Percentiles rank a stretch among this genome's conserved stretches.
These are phyloP conservation scores for Picathartes gymnocephalus DNA, from an alignment of 2,113 vertebrate genomes.

Conservation along the genomic window DNA sequence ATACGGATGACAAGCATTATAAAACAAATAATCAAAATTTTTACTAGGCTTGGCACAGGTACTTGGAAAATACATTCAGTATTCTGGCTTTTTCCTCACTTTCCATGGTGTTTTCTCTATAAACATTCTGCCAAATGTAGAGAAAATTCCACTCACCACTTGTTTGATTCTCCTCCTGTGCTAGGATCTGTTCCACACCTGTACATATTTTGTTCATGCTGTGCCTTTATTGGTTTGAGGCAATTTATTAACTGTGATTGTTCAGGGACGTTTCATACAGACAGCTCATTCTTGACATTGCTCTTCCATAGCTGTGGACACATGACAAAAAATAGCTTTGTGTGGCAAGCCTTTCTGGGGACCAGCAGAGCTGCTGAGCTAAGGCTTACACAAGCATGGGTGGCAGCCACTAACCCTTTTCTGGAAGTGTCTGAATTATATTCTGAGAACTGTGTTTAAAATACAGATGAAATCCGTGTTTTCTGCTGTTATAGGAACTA, in stretches of 20 bases:
- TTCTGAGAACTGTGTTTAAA: neutral
- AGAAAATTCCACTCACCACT: slow-evolving; percentile 38
- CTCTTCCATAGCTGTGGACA: neutral
- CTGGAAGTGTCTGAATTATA: neutral
- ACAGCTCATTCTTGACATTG: neutral
- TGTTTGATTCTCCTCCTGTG: neutral
- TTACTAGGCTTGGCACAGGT: slow-evolving; percentile 58
- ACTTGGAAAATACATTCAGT: slow-evolving; percentile 53
- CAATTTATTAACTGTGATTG: slow-evolving; percentile 34
- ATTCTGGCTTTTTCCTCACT: slow-evolving; percentile 29
- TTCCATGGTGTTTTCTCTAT: slow-evolving; percentile 47
- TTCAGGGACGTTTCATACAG: neutral
- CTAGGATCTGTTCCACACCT: slow-evolving; percentile 4
- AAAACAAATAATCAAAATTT: slow-evolving; percentile 58
- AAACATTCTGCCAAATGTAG: slow-evolving; percentile 44
- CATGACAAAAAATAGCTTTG: neutral
- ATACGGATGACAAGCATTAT: slow-evolving; percentile 29
- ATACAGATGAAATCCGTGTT: neutral
- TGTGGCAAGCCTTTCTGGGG: neutral
- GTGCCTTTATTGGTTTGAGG: neutral
- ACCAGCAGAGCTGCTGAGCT: neutral
- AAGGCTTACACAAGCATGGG: accelerated
- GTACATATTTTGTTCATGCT: neutral
- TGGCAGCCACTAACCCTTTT: neutral
- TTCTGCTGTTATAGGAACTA: neutral